Evolutionary conservation across 2,888 invertebrate species (phyloP), one percentile per base, ranked within the genome.

Genomic region (Drosophila tanythrix): DNA sequence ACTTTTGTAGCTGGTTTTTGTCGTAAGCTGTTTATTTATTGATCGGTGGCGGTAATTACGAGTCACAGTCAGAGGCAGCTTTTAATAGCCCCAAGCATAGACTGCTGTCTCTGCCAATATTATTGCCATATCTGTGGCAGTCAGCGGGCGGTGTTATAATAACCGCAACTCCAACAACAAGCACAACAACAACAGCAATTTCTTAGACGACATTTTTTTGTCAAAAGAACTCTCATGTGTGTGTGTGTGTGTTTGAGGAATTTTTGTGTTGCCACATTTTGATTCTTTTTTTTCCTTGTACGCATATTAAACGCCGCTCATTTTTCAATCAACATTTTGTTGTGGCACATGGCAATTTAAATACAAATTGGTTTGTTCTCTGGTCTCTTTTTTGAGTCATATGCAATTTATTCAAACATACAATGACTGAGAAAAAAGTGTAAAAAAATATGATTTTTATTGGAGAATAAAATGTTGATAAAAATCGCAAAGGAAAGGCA

Each of bases 11-110:
- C 65, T 85, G 46, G 50, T 76, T 66, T 62, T 46, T 67, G 64
- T 11, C 50, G 71, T 72, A 75, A 84, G 79, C 88, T 88, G 70
- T 85, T 89, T 84, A 88, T 88, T 89, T 85, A 89, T 89, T 82
- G 85, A 84, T 85, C 76, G 78, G 61, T 52, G 59, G 84, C 70
- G 61, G 76, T 89, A 83, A 83, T 83, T 83, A 76, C 86, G 83
- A 64, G 53, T 56, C 70, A 43, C 65, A 72, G 67, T 66, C 63
- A 33, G 48, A 38, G 65, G 52, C 60, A 29, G 63, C 36, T 61
- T 64, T 71, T 71, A 80, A 78, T 80, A 61, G 70, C 40, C 60
- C n/a, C 53, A 11, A 40, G 29, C 25, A 38, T 25, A 55, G 63
- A 46, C 65, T 43, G 15, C n/a, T 27, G 36, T 62, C 67, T 59